Evolutionary conservation across 1,140 invertebrate genomes (phyloP), one percentile per base, ranked within the genome.

Genomic region (Drosophila malerkotliana): DNA sequence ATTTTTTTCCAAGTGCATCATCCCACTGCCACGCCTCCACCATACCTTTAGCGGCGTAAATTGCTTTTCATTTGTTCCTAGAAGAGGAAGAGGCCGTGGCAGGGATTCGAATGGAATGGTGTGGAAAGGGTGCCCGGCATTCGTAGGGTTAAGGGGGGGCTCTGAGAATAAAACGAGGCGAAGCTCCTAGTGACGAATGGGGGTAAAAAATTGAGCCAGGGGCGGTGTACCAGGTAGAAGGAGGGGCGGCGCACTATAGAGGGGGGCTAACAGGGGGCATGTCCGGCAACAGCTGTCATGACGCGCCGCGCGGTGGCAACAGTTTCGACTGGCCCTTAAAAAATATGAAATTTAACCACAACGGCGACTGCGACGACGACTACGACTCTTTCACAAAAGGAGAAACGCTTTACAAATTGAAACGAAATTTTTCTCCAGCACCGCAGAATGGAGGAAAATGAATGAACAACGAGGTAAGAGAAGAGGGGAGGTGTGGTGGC

Each of bases 331-430:
- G 48, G 12, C 39, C 66, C 60, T 53, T 59, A 75, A 75, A 75
- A 75, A 75, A 75, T 66, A 75, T 75, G 72, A 75, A 75, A 75
- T 75, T 66, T 54, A 74, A 74, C 72, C 71, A 75, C 68, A 74
- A n/a, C 52, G 53, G 47, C 49, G 15, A 34, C 37, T 12, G 12
- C 32, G 32, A 51, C 28, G 15, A 4, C 26, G 30, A 60, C 3
- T 51, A 18, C 4, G 39, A 44, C 15, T 54, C 10, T 24, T 34
- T 18, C 30, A 57, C 67, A 75, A 75, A 74, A 37, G 34, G 71
- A 52, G 73, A 64, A 85, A 61, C 68, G 77, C 74, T 85, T 85
- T 66, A 85, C 68, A 85, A 85, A 85, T 85, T 85, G 73, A 81
- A 85, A 85, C 69, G 77, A 77, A 66, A 80, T 79, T 77, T 77